Percentiles rank a stretch among this genome's conserved stretches.
Evolutionary conservation across 2,888 invertebrate species (phyloP).

Genomic region (Fragum fragum): DNA sequence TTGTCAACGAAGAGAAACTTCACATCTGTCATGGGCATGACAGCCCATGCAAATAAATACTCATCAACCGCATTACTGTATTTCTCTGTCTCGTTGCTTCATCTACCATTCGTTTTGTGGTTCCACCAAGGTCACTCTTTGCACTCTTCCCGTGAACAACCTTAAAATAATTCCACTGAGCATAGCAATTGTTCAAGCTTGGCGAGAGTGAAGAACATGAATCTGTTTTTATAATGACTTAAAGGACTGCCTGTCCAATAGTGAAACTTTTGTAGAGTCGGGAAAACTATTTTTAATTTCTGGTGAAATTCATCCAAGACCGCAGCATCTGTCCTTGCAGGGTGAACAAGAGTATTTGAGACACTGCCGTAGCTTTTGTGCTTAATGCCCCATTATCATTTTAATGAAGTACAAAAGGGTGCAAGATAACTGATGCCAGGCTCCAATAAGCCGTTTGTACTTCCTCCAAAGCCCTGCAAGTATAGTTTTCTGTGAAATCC

Average conservation of each 20-base stretch:
- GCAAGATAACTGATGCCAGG: constrained; percentile 14
- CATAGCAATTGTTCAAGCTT: constrained; percentile 39
- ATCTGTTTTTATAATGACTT: constrained; percentile 63
- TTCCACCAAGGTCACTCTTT: constrained; percentile 63
- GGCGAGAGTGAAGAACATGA: constrained; percentile 50
- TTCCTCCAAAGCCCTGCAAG: constrained; percentile 55
- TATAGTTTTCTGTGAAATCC: constrained; percentile 69
- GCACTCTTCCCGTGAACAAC: constrained; percentile 62
- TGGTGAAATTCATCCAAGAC: constrained; percentile 5
- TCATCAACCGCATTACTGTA: constrained; percentile 32
- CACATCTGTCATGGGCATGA: constrained; percentile 9
- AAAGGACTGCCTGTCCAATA: constrained; percentile 66
- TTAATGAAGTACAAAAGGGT: constrained; percentile 30
- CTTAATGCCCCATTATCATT: neutral
- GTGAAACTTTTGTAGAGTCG: constrained; percentile 33
- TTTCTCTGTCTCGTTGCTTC: constrained; percentile 43
- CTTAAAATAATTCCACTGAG: constrained; percentile 68
- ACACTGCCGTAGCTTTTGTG: constrained; percentile 35
- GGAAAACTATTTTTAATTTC: neutral
- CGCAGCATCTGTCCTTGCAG: constrained; percentile 20
- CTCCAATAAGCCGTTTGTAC: constrained; percentile 63
- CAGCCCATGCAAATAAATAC: constrained; percentile 36
- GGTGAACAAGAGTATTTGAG: constrained; percentile 25
- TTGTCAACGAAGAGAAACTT: neutral
- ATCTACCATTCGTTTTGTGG: constrained; percentile 59